Evolutionary conservation across 2,113 vertebrate genomes (phyloP).

Genomic region (Fulmarus glacialis): DNA sequence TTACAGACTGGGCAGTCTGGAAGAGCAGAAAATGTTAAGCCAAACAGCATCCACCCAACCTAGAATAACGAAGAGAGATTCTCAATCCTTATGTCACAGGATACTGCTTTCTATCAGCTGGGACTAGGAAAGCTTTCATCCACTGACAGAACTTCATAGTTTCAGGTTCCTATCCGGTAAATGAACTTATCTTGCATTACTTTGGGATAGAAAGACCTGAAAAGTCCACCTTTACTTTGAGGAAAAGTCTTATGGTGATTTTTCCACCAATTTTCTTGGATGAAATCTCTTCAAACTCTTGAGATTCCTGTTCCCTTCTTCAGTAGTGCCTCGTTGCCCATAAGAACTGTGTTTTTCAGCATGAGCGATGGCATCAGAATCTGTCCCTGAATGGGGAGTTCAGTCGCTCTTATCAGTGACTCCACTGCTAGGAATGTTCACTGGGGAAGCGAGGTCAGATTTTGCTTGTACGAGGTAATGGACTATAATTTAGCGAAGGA

Average conservation of each 20-base stretch:
- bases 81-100: neutral
- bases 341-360: neutral
- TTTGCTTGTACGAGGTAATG: neutral
- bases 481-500: neutral
- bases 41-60: conserved; percentile 9
- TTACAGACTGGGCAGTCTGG: neutral
- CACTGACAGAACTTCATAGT: neutral
- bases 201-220: neutral
- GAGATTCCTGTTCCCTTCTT: neutral
- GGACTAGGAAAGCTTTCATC: neutral
- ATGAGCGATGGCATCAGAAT: neutral
- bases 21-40: conserved; percentile 18
- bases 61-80: neutral
- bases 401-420: neutral
- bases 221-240: neutral
- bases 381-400: neutral
- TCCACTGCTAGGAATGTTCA: neutral
- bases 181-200: neutral
- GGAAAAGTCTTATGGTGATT: neutral
- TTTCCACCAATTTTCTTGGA: neutral
- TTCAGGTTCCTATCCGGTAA: neutral
- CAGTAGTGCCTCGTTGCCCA: accelerated
- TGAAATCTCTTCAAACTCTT: neutral
- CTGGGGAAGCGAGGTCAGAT: neutral
- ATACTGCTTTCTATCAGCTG: neutral